phyloP scores from a whole-genome alignment of 2,888 invertebrate species.

The Leucophenga maculata region DNA sequence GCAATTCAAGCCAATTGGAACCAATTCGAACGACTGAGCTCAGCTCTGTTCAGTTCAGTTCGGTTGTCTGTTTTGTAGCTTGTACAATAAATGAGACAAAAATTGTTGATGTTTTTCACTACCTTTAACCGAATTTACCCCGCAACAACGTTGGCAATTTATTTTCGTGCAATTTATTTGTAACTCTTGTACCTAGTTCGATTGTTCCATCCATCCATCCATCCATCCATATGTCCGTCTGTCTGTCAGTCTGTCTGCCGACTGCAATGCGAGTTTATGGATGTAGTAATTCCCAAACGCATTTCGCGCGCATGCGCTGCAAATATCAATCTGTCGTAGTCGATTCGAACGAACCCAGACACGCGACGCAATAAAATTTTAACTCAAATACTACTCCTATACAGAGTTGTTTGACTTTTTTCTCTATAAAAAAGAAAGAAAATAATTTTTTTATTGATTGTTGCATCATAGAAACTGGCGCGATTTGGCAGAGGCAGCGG shows the following conservation, averaged over 20 bases:
- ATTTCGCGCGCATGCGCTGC: constrained; percentile 14
- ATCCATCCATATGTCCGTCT: constrained; percentile 9
- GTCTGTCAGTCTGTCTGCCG: too few species aligned
- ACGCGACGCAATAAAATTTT: too few species aligned
- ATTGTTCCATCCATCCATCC: too few species aligned
- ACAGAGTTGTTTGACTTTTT: too few species aligned
- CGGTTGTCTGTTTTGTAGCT: constrained; percentile 33
- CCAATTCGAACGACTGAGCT: too few species aligned
- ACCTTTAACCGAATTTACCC: too few species aligned
- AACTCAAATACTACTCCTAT: too few species aligned
- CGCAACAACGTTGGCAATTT: constrained; percentile 12
- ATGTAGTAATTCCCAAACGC: constrained; percentile 17
- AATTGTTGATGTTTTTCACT: constrained; percentile 54
- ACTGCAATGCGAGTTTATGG: neutral
- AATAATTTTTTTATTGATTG: too few species aligned
- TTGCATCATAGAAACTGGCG: too few species aligned
- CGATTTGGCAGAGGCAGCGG: too few species aligned
- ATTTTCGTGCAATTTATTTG: constrained; percentile 24
- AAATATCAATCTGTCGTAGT: constrained; percentile 20
- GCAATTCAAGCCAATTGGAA: constrained; percentile 37
- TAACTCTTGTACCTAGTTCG: neutral
- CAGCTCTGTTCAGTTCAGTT: neutral
- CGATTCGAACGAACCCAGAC: too few species aligned
- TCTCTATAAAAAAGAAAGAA: too few species aligned
- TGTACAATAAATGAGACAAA: constrained; percentile 30